Conservation (phyloP, 1,140 invertebrate species). For the Acromyrmex echinatior region DNA sequence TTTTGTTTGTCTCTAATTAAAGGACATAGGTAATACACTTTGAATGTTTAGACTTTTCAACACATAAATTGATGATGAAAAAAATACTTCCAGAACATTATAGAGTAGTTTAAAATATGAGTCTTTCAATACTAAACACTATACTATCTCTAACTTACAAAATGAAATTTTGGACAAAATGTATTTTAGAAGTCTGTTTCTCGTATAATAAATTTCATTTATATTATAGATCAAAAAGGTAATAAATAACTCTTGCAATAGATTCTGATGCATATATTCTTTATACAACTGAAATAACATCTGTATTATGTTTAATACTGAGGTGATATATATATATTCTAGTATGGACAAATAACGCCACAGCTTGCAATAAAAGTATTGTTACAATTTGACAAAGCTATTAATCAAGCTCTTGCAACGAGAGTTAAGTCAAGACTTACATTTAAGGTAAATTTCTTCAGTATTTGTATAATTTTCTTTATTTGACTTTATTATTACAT, state of each 20-base stretch:
- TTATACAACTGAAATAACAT: not conserved
- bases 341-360: slow-evolving; percentile 98
- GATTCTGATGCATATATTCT: slow-evolving; percentile 1
- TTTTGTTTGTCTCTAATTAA: too few relatives aligned
- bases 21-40: too few relatives aligned
- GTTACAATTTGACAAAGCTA: slow-evolving; percentile 98
- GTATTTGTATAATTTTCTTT: slow-evolving; percentile 4
- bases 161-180: too few relatives aligned
- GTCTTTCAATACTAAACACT: too few relatives aligned
- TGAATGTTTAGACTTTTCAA: too few relatives aligned
- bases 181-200: too few relatives aligned
- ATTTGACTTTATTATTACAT: not conserved
- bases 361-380: slow-evolving; percentile 96
- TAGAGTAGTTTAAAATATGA: too few relatives aligned
- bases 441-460: slow-evolving; percentile 91
- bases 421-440: slow-evolving; percentile 96
- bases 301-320: slow-evolving; percentile 36
- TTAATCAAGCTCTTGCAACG: slow-evolving; percentile 97
- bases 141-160: too few relatives aligned
- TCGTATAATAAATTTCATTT: not conserved
- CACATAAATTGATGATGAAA: too few relatives aligned
- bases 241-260: not conserved
- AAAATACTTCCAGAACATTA: too few relatives aligned
- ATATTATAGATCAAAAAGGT: not conserved
- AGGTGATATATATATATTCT: slow-evolving; percentile 87